Conservation (phyloP, 2,113 vertebrate genomes). For the Siphamia tubifer region DNA sequence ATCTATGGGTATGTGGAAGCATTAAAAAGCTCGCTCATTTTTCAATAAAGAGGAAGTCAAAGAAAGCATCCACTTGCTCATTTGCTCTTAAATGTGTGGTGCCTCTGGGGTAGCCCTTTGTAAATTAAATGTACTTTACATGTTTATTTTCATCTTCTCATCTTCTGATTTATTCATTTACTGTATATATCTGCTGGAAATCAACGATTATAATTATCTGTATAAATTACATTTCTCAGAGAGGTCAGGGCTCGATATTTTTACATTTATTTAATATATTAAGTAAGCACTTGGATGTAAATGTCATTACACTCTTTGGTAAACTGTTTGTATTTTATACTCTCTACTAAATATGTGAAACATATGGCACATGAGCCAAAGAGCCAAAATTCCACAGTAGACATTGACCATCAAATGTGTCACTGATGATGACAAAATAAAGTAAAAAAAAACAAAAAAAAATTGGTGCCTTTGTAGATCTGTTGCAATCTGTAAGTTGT, state of each 20-base stretch:
- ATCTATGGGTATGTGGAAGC: not conserved
- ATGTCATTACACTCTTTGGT: not conserved
- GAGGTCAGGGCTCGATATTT: not conserved
- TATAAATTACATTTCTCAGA: not conserved
- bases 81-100: not conserved
- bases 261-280: not conserved
- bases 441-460: no score
- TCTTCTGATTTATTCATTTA: slow-evolving; percentile 12
- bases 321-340: not conserved
- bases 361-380: no score
- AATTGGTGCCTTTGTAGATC: no score
- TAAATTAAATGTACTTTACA: not conserved
- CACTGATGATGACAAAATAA: no score
- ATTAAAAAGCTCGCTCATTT: not conserved
- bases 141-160: not conserved
- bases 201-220: slow-evolving; percentile 4
- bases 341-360: no score
- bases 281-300: not conserved
- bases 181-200: not conserved
- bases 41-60: not conserved
- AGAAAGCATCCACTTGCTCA: not conserved
- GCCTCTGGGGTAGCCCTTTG: not conserved
- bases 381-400: no score
- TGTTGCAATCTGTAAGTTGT: no score
- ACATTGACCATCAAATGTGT: no score